Percentiles rank a stretch among this genome's conserved stretches.
Evolutionary conservation across 1,140 invertebrate genomes (phyloP).

Genomic region (Dryas iulia): DNA sequence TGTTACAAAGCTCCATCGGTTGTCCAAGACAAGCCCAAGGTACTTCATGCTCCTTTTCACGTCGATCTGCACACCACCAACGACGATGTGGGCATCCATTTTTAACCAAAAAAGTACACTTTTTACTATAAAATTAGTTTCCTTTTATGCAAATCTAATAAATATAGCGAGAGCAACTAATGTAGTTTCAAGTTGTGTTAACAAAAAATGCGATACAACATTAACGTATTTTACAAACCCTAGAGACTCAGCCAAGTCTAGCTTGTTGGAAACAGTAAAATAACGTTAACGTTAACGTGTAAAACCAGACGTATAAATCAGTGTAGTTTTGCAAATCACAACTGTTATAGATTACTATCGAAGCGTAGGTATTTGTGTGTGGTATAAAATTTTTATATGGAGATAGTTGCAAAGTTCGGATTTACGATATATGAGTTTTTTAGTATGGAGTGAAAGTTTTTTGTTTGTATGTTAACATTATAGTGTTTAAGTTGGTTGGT

Average conservation of each 20-base stretch:
- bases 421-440: slow-evolving; percentile 41
- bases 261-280: slow-evolving; percentile 31
- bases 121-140: not conserved
- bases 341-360: slow-evolving; percentile 48
- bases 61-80: too few species aligned
- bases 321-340: slow-evolving; percentile 54
- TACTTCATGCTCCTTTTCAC: too few species aligned
- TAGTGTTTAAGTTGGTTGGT: too few species aligned
- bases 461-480: too few species aligned
- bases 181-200: not conserved
- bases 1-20: too few species aligned
- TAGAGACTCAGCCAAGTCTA: slow-evolving; percentile 26
- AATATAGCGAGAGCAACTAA: not conserved
- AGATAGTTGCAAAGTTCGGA: slow-evolving; percentile 63
- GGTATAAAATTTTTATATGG: slow-evolving; percentile 64
- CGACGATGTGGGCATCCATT: too few species aligned
- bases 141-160: not conserved
- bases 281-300: slow-evolving; percentile 31
- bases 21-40: too few species aligned
- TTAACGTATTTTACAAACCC: slow-evolving; percentile 9
- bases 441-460: not conserved
- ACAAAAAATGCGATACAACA: not conserved
- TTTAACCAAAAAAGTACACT: too few species aligned
- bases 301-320: slow-evolving; percentile 67
- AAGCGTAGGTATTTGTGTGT: slow-evolving; percentile 45